Conservation (phyloP, 2,888 invertebrate genomes). For the Lathronympha strigana region DNA sequence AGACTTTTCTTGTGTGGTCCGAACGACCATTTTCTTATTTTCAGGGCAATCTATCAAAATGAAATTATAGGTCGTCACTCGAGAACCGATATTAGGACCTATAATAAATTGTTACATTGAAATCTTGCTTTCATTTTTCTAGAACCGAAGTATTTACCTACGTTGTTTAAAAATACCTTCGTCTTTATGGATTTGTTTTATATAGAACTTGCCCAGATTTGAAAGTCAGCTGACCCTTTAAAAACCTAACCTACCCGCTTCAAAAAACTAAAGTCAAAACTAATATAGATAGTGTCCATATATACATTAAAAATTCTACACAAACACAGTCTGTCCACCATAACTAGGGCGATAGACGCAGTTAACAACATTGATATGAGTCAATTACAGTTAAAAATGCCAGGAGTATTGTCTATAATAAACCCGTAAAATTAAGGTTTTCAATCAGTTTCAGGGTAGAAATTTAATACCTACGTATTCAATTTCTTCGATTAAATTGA, state of each 20-base stretch:
- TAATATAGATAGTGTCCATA: neutral
- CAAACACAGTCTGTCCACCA: neutral
- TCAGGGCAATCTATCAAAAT: slow-evolving; percentile 24
- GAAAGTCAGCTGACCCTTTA: neutral
- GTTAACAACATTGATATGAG: slow-evolving; percentile 10
- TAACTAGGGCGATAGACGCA: slow-evolving; percentile 16
- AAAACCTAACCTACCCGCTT: neutral
- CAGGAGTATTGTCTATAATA: neutral
- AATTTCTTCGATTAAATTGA: too few species aligned
- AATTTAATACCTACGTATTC: too few species aligned
- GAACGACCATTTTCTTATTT: slow-evolving; percentile 20
- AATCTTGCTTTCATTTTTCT: neutral
- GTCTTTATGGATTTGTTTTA: too few species aligned
- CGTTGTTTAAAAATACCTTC: too few species aligned
- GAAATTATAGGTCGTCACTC: slow-evolving; percentile 15
- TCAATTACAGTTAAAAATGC: slow-evolving; percentile 3
- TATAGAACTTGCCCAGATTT: too few species aligned
- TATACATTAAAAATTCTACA: neutral
- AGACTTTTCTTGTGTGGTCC: slow-evolving; percentile 22
- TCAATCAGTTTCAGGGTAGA: neutral
- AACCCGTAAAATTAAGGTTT: neutral
- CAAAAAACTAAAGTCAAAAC: neutral
- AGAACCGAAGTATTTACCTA: neutral
- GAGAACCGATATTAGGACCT: neutral
- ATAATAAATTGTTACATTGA: neutral